Evolutionary conservation across 1,140 invertebrate species (phyloP).

Genomic region (Harpegnathos saltator): DNA sequence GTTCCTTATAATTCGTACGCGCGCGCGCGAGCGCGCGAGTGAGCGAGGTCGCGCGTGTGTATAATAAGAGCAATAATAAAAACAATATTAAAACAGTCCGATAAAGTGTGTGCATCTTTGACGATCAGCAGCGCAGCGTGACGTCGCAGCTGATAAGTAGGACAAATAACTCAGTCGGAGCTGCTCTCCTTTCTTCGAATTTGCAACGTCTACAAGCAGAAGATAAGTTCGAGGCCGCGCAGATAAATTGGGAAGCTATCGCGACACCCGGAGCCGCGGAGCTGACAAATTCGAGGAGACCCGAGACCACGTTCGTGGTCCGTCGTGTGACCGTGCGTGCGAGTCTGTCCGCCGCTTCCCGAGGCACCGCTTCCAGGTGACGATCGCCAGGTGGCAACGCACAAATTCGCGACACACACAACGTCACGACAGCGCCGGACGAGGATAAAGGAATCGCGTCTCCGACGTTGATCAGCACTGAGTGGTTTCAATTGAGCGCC

Average conservation of each 20-base stretch:
- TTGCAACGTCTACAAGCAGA: background rate
- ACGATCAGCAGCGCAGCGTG: conserved; percentile 3
- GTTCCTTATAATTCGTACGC: no score
- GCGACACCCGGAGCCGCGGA: background rate
- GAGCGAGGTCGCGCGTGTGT: no score
- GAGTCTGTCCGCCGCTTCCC: background rate
- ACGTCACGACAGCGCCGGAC: conserved; percentile 51
- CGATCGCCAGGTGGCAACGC: conserved; percentile 36
- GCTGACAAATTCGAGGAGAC: conserved; percentile 32
- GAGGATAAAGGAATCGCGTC: conserved; percentile 72
- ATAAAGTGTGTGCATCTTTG: conserved; percentile 5
- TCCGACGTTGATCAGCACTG: conserved; percentile 74
- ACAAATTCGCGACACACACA: conserved; percentile 47
- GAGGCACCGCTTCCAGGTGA: conserved; percentile 25
- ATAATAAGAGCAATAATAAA: no score
- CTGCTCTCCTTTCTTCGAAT: conserved; percentile 12
- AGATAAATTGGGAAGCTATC: background rate
- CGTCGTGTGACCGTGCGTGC: background rate
- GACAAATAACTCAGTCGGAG: conserved; percentile 28
- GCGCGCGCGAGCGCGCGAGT: no score
- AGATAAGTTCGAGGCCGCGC: conserved; percentile 25
- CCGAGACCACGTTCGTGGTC: background rate
- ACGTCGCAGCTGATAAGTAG: conserved; percentile 45
- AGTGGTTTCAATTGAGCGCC: conserved; percentile 81
- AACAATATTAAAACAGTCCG: background rate